Evolutionary conservation across 2,797 vertebrate species (phyloP).

Genomic region (Petrocephalus schoutedeni): DNA sequence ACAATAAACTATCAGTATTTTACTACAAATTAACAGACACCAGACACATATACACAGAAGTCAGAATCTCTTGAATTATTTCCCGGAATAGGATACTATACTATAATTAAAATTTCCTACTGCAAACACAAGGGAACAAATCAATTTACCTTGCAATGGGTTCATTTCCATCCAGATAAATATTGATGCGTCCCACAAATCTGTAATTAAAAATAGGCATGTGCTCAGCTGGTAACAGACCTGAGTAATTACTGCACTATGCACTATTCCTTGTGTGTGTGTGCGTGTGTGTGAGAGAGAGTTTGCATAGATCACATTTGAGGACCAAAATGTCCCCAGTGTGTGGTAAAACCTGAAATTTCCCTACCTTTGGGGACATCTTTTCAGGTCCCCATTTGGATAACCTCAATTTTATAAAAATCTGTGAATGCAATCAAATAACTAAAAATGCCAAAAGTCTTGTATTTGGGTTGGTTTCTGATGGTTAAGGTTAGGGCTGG

Average conservation of each 20-base stretch:
- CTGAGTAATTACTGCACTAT: background rate
- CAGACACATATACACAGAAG: background rate
- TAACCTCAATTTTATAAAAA: too few species aligned
- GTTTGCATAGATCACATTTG: too few species aligned
- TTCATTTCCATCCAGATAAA: constrained; percentile 82
- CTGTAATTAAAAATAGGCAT: constrained; percentile 52
- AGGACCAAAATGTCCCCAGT: too few species aligned
- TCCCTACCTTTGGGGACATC: too few species aligned
- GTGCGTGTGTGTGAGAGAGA: background rate
- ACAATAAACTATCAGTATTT: background rate
- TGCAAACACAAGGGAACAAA: background rate
- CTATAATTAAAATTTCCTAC: constrained; percentile 34
- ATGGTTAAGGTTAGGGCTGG: too few species aligned
- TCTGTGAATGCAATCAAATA: too few species aligned
- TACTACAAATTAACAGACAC: background rate
- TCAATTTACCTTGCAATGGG: constrained; percentile 78
- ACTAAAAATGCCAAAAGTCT: too few species aligned
- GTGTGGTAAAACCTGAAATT: too few species aligned
- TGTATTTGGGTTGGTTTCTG: too few species aligned
- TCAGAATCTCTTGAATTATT: background rate
- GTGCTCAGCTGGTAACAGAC: background rate
- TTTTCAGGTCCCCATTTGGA: too few species aligned
- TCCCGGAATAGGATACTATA: background rate
- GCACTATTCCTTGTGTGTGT: background rate
- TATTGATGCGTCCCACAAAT: constrained; percentile 89